Evolutionary conservation across 2,888 invertebrate species (phyloP), one percentile per base, ranked within the genome.

Genomic region (Leucophenga maculata): DNA sequence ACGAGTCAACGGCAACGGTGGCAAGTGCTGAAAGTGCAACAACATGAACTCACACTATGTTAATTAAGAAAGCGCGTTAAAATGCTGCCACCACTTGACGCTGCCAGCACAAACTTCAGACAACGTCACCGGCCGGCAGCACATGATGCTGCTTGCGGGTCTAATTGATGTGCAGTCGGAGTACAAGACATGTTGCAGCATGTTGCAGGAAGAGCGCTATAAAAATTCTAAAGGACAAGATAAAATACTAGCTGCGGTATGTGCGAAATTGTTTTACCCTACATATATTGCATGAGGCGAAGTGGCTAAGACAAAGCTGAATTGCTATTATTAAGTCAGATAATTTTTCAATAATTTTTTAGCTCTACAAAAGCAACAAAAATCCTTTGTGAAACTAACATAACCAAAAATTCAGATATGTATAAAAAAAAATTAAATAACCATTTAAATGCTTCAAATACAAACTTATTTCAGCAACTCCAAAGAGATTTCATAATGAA

Each of bases 31-130:
- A 60, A 60, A 60, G 60, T 60, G 39, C 60, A 48, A 64, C 67
- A 67, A 66, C 67, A 55, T 52, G 13, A 46, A 54, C 59, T 65
- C 65, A 68, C 69, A 69, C 74, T 69, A 70, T 65, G 70, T 71
- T 71, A 72, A 72, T 74, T 72, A 72, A 71, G 26, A 48, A 50
- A 64, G 67, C 69, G 67, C 69, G 69, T 69, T 69, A 71, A 71
- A 60, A 60, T 60, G 60, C 62, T 66, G 66, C 48, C n/a, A 22
- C 16, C 39, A 39, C 39, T 39, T 39, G 32, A 32, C 32, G 39
- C 39, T 8, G 8, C 39, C 11, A 39, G 39, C 3, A 39, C 26
- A 4, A 26, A 26, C 26, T 39, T 39, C 22, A 62, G 52, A 60
- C 20, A 44, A 11, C 22, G 52, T 52, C 54, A 52, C n/a, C n/a